Conservation (phyloP, 2,797 vertebrate species). For the Calcarius lapponicus region DNA sequence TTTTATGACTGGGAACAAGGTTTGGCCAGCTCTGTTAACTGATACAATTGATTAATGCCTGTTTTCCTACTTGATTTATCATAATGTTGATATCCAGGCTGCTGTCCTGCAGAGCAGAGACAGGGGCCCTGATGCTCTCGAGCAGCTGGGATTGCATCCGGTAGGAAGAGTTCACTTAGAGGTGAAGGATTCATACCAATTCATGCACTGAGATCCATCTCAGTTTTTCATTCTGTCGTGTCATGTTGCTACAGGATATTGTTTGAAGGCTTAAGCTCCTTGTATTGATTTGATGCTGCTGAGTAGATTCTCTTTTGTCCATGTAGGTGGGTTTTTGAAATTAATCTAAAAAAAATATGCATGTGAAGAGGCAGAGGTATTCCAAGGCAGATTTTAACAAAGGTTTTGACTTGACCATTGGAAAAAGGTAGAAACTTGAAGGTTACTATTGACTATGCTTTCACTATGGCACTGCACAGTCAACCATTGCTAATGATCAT, state of each 20-base stretch:
- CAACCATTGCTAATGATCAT: background rate
- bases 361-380: background rate
- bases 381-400: background rate
- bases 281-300: background rate
- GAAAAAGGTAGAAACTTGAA: background rate
- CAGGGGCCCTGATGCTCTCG: background rate
- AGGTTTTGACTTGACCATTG: background rate
- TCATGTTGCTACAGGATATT: background rate
- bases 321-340: background rate
- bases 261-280: background rate
- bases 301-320: background rate
- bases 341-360: background rate
- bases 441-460: background rate
- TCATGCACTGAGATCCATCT: background rate
- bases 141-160: slow-evolving; percentile 52
- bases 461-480: background rate
- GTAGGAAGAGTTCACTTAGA: slow-evolving; percentile 50
- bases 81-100: slow-evolving; percentile 38
- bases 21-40: background rate
- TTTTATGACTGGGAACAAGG: background rate
- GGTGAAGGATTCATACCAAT: slow-evolving; percentile 37
- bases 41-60: slow-evolving; percentile 20
- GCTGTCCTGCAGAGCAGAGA: slow-evolving; percentile 37
- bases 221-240: background rate
- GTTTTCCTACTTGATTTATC: slow-evolving; percentile 51